phyloP scores from a whole-genome alignment of 2,113 vertebrate species.

The Erpornis zantholeuca region DNA sequence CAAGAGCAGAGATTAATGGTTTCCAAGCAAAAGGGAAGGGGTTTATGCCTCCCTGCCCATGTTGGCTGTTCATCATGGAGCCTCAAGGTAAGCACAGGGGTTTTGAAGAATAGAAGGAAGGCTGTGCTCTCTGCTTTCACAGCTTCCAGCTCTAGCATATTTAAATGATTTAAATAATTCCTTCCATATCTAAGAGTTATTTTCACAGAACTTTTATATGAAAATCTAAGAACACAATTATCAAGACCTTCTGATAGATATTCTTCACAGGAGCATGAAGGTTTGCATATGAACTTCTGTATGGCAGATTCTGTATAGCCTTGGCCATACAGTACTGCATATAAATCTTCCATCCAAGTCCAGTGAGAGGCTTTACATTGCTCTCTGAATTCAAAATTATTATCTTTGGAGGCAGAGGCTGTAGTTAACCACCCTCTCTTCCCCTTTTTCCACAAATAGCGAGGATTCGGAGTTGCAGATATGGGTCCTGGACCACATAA shows the following conservation, averaged over 20 bases:
- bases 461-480: not conserved
- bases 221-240: not conserved
- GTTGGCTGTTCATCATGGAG: not conserved
- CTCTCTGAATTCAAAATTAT: not conserved
- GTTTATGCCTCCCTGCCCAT: not conserved
- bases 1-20: constrained; percentile 28
- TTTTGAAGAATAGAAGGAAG: not conserved
- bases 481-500: not conserved
- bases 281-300: not conserved
- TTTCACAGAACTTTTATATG: not conserved
- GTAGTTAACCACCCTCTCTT: not conserved
- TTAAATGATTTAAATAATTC: no score
- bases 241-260: not conserved
- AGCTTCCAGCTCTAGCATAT: not conserved
- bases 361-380: not conserved
- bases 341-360: not conserved
- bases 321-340: not conserved
- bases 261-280: not conserved
- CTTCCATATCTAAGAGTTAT: not conserved
- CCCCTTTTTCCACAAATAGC: not conserved
- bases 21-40: constrained; percentile 28
- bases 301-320: not conserved
- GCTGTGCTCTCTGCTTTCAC: not conserved
- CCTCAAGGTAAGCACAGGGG: not conserved
- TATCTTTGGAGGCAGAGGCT: not conserved